Base-by-base conservation (phyloP, 1,140 invertebrate species). In the Drosophila fuyamai region DNA sequence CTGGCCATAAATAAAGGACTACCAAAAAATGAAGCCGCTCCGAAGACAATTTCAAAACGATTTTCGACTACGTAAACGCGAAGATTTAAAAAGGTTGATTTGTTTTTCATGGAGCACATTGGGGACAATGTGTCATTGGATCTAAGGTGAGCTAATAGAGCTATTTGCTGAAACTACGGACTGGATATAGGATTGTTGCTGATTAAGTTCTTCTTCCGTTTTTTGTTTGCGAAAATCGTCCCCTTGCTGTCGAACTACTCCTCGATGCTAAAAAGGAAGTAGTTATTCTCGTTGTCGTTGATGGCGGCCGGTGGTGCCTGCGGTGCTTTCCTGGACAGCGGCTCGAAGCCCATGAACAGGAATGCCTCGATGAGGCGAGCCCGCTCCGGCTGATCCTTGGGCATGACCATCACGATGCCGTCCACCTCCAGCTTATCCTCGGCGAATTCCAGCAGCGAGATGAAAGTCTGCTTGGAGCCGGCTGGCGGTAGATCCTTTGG, bases 341-440 rank as follows among this genome's bases (percentile, higher is more conserved):
- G 94, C 73, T 95, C 95, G 93, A 99, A 99, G 48, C 98, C 98
- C 93, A 99, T 95, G 93, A 98, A 99, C 96, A 98, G 98, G 95
- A 99, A 99, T 54, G 97, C 98, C 84, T 97, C 95, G 57, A 99
- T 95, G 60, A 99, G 94, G 75, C 95, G 95, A 40, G 96, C 96
- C 93, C 97, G 95, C 93, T 99, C 97, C 40, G 94, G 91, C 50
- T 97, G 95, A 89, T 96, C 95, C 93, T 98, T 98, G 62, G 95
- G 95, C 83, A 98, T 95, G 92, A 96, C 97, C 80, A 94, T 93
- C 10, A 94, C 94, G 51, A 92, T 88, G 48, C 91, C 94, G 93
- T 88, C 94, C 91, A 97, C 98, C 50, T 95, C 95, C 10, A 99
- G 94, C 71, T 96, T 95, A 90, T 99, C 98, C 93, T 99, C 98